Percentiles rank a stretch among this genome's conserved stretches.
phyloP scores from a whole-genome alignment of 1,140 invertebrate species.

The Ceratina calcarata region DNA sequence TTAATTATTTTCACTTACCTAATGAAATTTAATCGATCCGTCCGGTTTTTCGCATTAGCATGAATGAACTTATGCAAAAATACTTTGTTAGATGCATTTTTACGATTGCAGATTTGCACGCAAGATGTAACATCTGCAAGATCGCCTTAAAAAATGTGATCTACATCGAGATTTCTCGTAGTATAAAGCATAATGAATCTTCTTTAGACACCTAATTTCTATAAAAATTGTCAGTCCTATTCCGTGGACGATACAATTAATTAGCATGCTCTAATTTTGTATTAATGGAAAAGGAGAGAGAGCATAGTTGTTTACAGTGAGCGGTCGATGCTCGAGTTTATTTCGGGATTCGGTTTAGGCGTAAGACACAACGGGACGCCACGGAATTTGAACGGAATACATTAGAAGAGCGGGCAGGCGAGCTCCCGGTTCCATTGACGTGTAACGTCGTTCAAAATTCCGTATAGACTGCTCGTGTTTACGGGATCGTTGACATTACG shows the following conservation, averaged over 20 bases:
- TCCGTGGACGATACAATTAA: no score
- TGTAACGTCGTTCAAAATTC: slow-evolving; percentile 11
- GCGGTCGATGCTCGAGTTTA: slow-evolving; percentile 4
- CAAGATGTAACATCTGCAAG: no score
- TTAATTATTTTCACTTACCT: slow-evolving; percentile 9
- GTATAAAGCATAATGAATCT: no score
- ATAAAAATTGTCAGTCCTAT: no score
- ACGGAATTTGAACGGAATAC: slow-evolving; percentile 22
- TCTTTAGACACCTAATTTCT: no score
- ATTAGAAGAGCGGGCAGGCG: slow-evolving; percentile 6
- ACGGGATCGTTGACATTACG: neutral
- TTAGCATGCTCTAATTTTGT: no score
- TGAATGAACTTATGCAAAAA: neutral
- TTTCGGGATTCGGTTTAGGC: neutral
- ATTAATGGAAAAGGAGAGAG: no score
- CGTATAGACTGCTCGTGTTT: neutral
- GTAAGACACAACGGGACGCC: neutral
- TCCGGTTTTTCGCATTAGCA: neutral
- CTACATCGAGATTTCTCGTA: no score
- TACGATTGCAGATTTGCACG: no score
- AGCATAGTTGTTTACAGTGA: neutral
- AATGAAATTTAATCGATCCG: slow-evolving; percentile 1
- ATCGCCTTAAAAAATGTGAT: no score
- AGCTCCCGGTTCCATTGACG: slow-evolving; percentile 4
- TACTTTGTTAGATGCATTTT: neutral